Evolutionary conservation across 2,113 vertebrate species (phyloP).

Genomic region (Chascanopsetta lugubris): DNA sequence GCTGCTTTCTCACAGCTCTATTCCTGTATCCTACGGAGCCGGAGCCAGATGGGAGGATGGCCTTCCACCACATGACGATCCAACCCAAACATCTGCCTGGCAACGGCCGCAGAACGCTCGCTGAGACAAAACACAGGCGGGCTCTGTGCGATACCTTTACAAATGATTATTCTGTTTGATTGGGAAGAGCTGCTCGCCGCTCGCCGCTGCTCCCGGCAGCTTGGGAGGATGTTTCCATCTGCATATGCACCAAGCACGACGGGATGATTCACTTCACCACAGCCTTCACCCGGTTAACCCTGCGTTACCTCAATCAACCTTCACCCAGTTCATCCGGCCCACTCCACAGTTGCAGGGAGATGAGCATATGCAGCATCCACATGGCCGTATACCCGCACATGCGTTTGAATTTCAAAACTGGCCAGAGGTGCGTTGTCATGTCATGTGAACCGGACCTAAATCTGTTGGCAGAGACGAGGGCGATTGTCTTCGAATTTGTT

Average conservation of each 20-base stretch:
- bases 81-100: constrained; percentile 73
- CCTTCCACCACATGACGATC: constrained; percentile 51
- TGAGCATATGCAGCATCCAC: background rate
- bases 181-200: constrained; percentile 44
- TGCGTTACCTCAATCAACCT: background rate
- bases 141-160: constrained; percentile 48
- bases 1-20: constrained; percentile 60
- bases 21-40: constrained; percentile 57
- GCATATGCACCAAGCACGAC: background rate
- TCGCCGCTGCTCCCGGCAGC: constrained; percentile 15
- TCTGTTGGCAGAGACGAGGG: no score
- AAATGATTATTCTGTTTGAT: constrained; percentile 60
- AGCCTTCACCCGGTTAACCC: constrained; percentile 3
- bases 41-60: constrained; percentile 65
- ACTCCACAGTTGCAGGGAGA: background rate
- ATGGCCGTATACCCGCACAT: background rate
- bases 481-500: no score
- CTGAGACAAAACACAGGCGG: constrained; percentile 63
- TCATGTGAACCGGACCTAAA: no score
- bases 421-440: background rate
- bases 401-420: background rate
- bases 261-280: constrained; percentile 4
- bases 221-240: constrained; percentile 2
- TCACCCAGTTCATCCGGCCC: background rate
- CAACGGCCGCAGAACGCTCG: constrained; percentile 32